Base-by-base conservation (phyloP, 2,888 invertebrate species). In the Phlogophora meticulosa region DNA sequence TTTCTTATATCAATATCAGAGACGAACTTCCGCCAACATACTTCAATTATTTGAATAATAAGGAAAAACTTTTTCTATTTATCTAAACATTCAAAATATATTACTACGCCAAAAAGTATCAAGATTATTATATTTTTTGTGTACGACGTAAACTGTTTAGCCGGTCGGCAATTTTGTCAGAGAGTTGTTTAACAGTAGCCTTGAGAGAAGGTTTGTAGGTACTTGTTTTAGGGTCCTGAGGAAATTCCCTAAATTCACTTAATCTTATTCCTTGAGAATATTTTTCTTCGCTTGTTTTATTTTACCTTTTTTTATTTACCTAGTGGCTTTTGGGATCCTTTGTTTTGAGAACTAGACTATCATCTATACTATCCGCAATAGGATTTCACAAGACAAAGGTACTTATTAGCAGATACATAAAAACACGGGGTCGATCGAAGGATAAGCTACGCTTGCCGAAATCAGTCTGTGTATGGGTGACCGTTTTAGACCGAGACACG, bases 61-160 rank as follows among this genome's bases (percentile, higher is more conserved):
- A 75, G 70, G 58, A 59, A 73, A n/a, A 74, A 58, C 7, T 74
- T 55, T 40, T 48, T 36, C n/a, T 66, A 55, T 73, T 58, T 68
- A 58, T 45, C 34, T 58, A 53, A 73, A 61, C 57, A 40, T 22
- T 15, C 48, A 49, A 10, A 68, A 74, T 74, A 61, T 73, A 74
- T 74, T 68, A 22, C 22, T 22, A 5, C 20, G 11, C 13, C 40
- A 28, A 67, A 52, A 65, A 59, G 17, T 60, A 73, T 61, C 40
- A 40, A 57, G 60, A 57, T 53, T 58, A 49, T 72, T 67, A 45
- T 40, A 48, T 72, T 67, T 55, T 71, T 71, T 68, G 48, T 49
- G 42, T 42, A 9, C 5, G 13, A 40, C 32, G 48, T 53, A 40
- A 61, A 68, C 40, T 49, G 52, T 34, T 42, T 10, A 13, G 11